Conservation (phyloP, 2,113 vertebrate genomes). For the Rhizomys pruinosus region DNA sequence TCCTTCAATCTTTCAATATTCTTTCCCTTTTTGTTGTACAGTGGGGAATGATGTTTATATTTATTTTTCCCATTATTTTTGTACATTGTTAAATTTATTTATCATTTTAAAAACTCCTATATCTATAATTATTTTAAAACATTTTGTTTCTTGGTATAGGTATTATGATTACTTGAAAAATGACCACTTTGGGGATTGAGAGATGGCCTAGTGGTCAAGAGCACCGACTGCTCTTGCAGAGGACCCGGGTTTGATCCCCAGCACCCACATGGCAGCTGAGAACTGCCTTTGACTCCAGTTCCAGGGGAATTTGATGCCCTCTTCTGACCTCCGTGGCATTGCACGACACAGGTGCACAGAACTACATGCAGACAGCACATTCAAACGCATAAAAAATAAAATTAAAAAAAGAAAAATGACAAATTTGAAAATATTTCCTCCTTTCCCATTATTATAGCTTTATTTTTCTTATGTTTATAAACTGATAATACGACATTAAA, state of each 20-base stretch:
- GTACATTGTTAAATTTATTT: neutral
- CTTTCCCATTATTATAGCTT: neutral
- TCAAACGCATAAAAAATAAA: no score
- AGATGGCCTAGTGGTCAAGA: no score
- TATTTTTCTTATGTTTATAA: constrained; percentile 6
- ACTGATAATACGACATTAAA: neutral
- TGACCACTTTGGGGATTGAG: no score
- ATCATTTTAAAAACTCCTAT: neutral
- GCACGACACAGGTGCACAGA: no score
- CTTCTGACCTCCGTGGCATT: no score
- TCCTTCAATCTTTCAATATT: neutral
- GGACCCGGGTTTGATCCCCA: no score
- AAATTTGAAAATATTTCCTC: neutral
- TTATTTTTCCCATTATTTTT: neutral
- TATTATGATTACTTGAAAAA: constrained; percentile 10
- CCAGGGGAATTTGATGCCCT: no score
- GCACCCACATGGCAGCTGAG: no score
- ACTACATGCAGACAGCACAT: no score
- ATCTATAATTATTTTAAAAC: neutral
- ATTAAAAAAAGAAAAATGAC: neutral
- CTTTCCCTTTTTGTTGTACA: neutral
- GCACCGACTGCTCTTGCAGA: no score
- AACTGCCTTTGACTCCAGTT: no score
- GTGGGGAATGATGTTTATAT: neutral
- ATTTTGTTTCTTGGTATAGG: neutral